A percentile compares a stretch with the other conserved stretches of the same genome.
phyloP scores from a whole-genome alignment of 2,888 invertebrate species.

The Arrhopalites spinosus region DNA sequence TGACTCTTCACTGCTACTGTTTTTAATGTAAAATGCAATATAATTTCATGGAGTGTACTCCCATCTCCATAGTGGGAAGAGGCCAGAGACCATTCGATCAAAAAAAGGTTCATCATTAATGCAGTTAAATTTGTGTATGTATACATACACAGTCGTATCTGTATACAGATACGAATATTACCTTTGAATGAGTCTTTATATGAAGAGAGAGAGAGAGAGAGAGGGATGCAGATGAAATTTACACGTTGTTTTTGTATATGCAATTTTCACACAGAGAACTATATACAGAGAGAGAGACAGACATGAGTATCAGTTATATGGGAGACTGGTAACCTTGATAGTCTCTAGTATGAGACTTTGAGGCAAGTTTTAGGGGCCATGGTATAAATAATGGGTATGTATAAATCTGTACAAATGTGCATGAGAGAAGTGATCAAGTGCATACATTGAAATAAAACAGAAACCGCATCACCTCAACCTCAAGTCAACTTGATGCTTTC shows the following conservation, averaged over 20 bases:
- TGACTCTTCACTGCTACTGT: neutral
- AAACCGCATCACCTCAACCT: conserved; percentile 10
- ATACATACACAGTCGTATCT: neutral
- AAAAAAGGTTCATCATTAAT: too few relatives aligned
- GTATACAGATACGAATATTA: neutral
- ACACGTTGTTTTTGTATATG: too few relatives aligned
- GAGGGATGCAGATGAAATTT: too few relatives aligned
- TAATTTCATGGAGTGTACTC: too few relatives aligned
- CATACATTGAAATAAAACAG: neutral
- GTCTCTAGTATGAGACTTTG: too few relatives aligned
- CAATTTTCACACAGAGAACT: too few relatives aligned
- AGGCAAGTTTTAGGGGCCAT: too few relatives aligned
- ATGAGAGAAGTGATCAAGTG: neutral
- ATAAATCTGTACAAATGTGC: neutral
- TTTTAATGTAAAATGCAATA: neutral
- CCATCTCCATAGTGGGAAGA: neutral
- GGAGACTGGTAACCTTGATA: too few relatives aligned
- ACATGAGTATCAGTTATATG: too few relatives aligned
- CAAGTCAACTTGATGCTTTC: conserved; percentile 12
- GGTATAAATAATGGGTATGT: too few relatives aligned
- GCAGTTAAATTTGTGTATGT: neutral
- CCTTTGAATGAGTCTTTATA: too few relatives aligned
- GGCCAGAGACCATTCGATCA: neutral
- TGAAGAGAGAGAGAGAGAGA: neutral
- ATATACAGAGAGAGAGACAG: too few relatives aligned